Percentiles rank a stretch among this genome's conserved stretches.
Conservation (phyloP, 92 coral and sea anemone genomes). For the Epizoanthus scotinus region DNA sequence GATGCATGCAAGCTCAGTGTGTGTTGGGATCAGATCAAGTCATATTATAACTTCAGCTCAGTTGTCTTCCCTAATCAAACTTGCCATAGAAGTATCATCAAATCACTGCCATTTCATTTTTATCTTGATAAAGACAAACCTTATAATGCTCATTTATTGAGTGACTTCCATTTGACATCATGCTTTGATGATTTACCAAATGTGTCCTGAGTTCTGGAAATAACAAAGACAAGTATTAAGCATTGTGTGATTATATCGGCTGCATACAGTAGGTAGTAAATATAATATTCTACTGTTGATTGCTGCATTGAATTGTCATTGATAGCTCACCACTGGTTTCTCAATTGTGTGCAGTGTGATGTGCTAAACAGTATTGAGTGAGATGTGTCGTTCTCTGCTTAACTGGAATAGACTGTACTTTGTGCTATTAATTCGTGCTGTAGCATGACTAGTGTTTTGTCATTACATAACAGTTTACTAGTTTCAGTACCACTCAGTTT, state of each 20-base stretch:
- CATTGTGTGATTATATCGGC: background rate
- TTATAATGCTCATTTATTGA: background rate
- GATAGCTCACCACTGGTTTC: background rate
- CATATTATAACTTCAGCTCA: background rate
- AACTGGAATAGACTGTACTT: background rate
- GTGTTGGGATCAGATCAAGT: background rate
- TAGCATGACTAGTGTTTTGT: background rate
- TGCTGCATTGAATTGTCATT: background rate
- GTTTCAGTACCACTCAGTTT: too few relatives aligned
- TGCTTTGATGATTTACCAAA: background rate
- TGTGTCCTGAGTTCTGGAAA: background rate
- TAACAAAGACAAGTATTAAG: background rate
- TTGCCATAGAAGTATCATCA: too few relatives aligned
- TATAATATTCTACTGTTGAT: background rate
- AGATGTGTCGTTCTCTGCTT: background rate
- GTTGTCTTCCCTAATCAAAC: background rate
- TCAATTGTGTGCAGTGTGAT: background rate
- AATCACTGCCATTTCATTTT: too few relatives aligned
- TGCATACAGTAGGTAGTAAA: background rate
- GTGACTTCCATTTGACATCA: background rate
- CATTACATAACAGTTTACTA: too few relatives aligned
- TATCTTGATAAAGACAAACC: background rate
- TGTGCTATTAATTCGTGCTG: background rate
- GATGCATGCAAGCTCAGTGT: background rate
- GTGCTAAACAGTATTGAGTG: background rate